phyloP scores from a whole-genome alignment of 2,797 vertebrate genomes.

The Steatocranus sp. region DNA sequence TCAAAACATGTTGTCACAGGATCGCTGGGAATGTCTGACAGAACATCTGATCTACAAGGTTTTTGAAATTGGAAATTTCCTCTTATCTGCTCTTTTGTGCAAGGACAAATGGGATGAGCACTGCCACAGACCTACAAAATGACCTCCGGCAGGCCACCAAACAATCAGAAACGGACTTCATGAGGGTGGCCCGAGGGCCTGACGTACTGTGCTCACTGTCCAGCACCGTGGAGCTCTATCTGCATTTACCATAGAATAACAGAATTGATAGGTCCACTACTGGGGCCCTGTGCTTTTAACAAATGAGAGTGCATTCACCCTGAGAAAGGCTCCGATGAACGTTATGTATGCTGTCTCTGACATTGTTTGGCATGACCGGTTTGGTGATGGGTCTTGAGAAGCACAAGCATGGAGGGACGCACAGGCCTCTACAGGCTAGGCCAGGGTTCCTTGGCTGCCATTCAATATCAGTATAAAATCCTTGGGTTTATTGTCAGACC shows the following conservation, averaged over 20 bases:
- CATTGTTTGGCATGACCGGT: not conserved
- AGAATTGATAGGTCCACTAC: not conserved
- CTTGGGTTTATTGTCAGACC: not conserved
- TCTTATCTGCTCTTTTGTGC: not conserved
- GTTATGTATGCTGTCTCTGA: not conserved
- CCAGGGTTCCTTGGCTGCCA: not conserved
- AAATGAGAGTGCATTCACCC: not conserved
- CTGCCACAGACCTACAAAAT: not conserved
- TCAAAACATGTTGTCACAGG: not conserved
- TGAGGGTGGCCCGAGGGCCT: not conserved
- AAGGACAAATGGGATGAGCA: not conserved
- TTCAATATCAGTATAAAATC: not conserved
- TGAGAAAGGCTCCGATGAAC: not conserved
- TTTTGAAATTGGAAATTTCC: not conserved
- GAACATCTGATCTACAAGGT: not conserved
- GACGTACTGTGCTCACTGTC: not conserved
- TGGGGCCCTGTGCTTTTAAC: not conserved
- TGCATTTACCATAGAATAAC: not conserved
- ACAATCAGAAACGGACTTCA: not conserved
- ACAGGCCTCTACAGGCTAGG: not conserved
- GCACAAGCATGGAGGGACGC: not conserved
- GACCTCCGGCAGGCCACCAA: not conserved
- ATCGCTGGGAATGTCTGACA: not conserved
- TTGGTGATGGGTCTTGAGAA: not conserved
- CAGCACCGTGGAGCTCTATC: not conserved